A percentile compares a stretch with the other conserved stretches of the same genome.
Evolutionary conservation across 2,113 vertebrate species (phyloP).

Genomic region (Melospiza georgiana): DNA sequence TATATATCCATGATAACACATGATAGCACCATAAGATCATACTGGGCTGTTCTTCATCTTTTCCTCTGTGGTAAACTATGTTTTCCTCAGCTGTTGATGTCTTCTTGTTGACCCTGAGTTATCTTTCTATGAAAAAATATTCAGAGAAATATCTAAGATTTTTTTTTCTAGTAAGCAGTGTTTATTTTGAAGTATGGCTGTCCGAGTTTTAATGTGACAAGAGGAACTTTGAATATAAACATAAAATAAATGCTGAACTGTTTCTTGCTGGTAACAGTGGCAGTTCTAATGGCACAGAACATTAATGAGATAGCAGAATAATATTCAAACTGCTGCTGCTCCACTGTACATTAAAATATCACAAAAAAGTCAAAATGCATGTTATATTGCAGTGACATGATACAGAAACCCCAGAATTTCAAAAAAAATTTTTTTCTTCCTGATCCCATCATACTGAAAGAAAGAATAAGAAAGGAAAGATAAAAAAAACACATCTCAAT

Average conservation of each 20-base stretch:
- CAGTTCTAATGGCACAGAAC: neutral
- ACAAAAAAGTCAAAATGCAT: neutral
- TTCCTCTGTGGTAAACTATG: neutral
- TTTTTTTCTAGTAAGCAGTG: neutral
- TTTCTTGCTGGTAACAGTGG: neutral
- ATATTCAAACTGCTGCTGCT: neutral
- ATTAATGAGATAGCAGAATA: neutral
- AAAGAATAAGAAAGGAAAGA: neutral
- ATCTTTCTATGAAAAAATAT: neutral
- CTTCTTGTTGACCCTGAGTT: neutral
- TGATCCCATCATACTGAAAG: neutral
- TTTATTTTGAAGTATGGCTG: neutral
- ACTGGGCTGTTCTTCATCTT: neutral
- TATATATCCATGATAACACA: neutral
- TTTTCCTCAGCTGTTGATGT: neutral
- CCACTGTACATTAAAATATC: neutral
- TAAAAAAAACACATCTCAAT: neutral
- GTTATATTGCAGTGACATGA: neutral
- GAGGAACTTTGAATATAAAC: neutral
- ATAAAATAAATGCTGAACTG: neutral
- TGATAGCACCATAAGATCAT: neutral
- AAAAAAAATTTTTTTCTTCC: neutral
- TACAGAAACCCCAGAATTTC: fast-evolving
- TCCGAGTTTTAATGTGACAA: neutral
- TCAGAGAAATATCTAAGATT: neutral